These are phyloP conservation scores for Stenolophus ochropezus DNA, from an alignment of 2,888 invertebrate genomes.

Conservation along the genomic window DNA sequence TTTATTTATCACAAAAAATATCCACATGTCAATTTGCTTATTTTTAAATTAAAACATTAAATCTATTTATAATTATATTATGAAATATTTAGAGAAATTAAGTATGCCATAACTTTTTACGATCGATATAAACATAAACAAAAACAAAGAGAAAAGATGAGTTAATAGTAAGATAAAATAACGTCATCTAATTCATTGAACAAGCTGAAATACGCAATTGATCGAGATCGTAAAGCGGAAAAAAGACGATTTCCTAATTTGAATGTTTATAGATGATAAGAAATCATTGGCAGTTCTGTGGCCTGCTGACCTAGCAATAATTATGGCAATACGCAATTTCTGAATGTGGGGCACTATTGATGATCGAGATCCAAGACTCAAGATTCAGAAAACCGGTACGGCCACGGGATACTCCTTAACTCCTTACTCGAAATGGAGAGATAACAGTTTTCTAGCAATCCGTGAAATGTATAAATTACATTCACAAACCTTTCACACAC, in stretches of 20 bases:
- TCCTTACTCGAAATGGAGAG: background rate
- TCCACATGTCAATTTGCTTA: background rate
- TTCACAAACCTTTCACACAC: too few species aligned
- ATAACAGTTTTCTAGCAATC: background rate
- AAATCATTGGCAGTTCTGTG: conserved; percentile 36
- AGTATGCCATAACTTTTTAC: background rate
- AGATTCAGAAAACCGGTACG: conserved; percentile 22
- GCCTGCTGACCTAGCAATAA: conserved; percentile 33
- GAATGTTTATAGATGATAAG: conserved; percentile 15
- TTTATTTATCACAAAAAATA: background rate
- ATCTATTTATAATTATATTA: background rate
- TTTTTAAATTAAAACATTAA: background rate
- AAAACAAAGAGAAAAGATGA: conserved; percentile 13
- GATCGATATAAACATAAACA: conserved; percentile 1
- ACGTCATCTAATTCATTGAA: conserved; percentile 25
- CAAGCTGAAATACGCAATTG: conserved; percentile 7
- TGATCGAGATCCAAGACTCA: background rate
- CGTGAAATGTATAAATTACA: background rate
- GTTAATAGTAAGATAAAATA: conserved; percentile 24
- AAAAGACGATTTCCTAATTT: conserved; percentile 23
- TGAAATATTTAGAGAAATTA: background rate
- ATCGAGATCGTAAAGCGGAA: conserved; percentile 22
- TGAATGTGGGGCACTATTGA: conserved; percentile 33
- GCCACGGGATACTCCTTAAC: conserved; percentile 18
- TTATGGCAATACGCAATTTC: conserved; percentile 36